A percentile compares a stretch with the other conserved stretches of the same genome.
phyloP scores from a whole-genome alignment of 1,140 invertebrate genomes.

The Aphelenchoides avenae region DNA sequence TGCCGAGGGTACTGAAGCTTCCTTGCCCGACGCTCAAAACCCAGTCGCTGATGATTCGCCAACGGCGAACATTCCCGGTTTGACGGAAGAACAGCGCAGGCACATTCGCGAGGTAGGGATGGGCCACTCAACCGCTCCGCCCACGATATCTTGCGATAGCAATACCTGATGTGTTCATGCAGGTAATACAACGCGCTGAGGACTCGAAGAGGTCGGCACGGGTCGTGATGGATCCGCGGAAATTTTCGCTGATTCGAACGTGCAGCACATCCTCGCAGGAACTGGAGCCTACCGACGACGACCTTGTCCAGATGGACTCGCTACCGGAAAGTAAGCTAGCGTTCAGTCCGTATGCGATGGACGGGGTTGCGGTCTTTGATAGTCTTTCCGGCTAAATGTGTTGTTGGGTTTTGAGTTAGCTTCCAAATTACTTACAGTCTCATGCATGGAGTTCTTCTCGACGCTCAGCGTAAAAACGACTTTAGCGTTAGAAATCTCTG shows the following conservation, averaged over 20 bases:
- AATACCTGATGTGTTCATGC: neutral
- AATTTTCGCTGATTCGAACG: constrained; percentile 3
- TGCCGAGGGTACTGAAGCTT: neutral
- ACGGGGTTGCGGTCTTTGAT: no score
- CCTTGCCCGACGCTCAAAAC: neutral
- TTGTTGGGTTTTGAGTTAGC: no score
- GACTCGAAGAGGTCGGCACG: constrained; percentile 18
- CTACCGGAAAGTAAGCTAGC: constrained; percentile 31
- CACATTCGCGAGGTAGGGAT: constrained; percentile 28
- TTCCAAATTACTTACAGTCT: no score
- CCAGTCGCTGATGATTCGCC: neutral
- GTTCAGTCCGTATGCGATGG: no score
- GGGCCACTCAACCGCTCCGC: neutral
- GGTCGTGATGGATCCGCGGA: constrained; percentile 19
- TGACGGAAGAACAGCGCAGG: constrained; percentile 26
- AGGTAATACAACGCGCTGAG: constrained; percentile 27
- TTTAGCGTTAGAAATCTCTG: no score
- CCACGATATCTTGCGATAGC: neutral
- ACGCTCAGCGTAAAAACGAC: no score
- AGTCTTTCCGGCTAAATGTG: no score
- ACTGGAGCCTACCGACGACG: neutral
- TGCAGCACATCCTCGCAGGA: constrained; percentile 9
- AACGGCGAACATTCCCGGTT: constrained; percentile 7
- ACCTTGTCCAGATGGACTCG: constrained; percentile 36
- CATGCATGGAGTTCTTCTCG: no score